Evolutionary conservation across 2,113 vertebrate species (phyloP), one percentile per base, ranked within the genome.

Genomic region (Tetraodon nigroviridis): DNA sequence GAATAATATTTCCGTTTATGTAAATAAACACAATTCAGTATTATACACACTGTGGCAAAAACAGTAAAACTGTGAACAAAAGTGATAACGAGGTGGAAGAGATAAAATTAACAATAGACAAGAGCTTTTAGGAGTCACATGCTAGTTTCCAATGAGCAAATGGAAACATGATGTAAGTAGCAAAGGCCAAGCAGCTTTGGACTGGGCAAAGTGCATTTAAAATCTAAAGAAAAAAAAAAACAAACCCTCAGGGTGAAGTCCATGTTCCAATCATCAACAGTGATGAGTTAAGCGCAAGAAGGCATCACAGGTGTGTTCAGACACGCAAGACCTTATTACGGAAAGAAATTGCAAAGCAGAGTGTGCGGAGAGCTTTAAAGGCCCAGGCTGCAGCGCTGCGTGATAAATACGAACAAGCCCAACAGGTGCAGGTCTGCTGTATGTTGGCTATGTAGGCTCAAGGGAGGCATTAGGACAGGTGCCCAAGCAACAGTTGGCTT

Each of bases 121-220:
- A 64, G 49, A 63, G 50, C 50, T 51, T 56, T 49, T 72, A 29
- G 55, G 10, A 68, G 66, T 53, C n/a, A 50, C 67, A 62, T 51
- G 51, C 54, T 53, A 50, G 67, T 46, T 71, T 58, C 71, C 64
- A 71, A 21, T 71, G 66, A 78, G 60, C 65, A 73, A 56, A 17
- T 65, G 69, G 72, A 80, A 80, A 78, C 56, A 70, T 66, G 69
- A 74, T 63, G 72, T 73, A 67, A 78, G 60, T 60, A 44, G 19
- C 16, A 21, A 74, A 59, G 42, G 61, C 55, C 50, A 61, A 44
- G 51, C 54, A 58, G 48, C 16, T 44, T 24, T 24, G 2, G 22
- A 24, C 22, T 24, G 22, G 22, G 22, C 22, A 24, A 24, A 24
- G 22, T 24, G 22, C 22, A 24, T 24, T 24, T 24, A 24, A 24